These are phyloP conservation scores for Montipora foliosa DNA, from an alignment of 64 coral and sea anemone species.

Conservation along the genomic window DNA sequence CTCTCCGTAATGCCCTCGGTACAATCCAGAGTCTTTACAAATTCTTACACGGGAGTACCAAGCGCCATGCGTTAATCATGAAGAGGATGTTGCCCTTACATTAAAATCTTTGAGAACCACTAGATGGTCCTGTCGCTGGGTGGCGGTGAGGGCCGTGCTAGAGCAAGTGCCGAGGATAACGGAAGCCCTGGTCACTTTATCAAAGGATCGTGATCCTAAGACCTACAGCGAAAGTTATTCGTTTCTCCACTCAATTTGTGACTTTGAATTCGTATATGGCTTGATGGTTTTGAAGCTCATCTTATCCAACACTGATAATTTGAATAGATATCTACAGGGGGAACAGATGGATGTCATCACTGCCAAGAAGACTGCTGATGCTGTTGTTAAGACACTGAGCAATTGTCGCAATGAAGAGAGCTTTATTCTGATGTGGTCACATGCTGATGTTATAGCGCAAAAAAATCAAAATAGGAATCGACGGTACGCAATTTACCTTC, in stretches of 20 bases:
- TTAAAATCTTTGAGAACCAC: no score
- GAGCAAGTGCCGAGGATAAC: no score
- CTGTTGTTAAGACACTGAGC: slow-evolving; percentile 43
- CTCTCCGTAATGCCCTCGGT: no score
- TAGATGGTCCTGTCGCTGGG: no score
- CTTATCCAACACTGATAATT: slow-evolving; percentile 57
- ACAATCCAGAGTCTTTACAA: no score
- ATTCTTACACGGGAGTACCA: no score
- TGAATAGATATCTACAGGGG: slow-evolving; percentile 49
- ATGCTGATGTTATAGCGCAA: slow-evolving; percentile 37
- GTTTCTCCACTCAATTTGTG: slow-evolving; percentile 36
- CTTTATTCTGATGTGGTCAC: slow-evolving; percentile 41
- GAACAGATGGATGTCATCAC: slow-evolving; percentile 61
- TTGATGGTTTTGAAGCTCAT: slow-evolving; percentile 40
- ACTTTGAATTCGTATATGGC: slow-evolving; percentile 51
- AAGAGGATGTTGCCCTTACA: no score
- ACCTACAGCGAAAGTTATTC: no score
- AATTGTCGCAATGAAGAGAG: slow-evolving; percentile 39
- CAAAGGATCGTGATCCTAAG: no score
- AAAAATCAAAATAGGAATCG: slow-evolving; percentile 45
- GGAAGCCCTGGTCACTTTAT: no score
- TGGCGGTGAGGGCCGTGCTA: no score
- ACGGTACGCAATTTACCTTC: slow-evolving; percentile 31
- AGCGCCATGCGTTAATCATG: no score
- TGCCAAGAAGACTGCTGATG: slow-evolving; percentile 38